Evolutionary conservation across 2,888 invertebrate genomes (phyloP), one percentile per base, ranked within the genome.

Genomic region (Protophormia terraenovae): DNA sequence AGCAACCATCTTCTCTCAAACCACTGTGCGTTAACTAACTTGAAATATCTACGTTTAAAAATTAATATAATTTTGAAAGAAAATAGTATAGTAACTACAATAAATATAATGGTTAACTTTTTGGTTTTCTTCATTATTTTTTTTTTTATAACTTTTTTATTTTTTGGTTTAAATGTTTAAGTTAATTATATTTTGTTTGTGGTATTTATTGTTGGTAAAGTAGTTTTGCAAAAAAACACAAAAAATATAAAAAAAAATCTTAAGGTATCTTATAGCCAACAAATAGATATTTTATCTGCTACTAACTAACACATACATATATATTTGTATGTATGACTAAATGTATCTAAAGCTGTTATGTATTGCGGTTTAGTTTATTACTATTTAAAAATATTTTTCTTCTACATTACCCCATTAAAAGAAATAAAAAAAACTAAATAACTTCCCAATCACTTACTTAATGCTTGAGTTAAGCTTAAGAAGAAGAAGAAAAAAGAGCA

Each of bases 131-230:
- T 75, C 22, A 76, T 80, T 60, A 69, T 66, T 38, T 75, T 82
- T 53, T 50, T 78, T 79, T 80, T 86, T 55, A 87, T 83, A 24
- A 60, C 78, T 75, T 86, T 72, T n/a, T n/a, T n/a, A n/a, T n/a
- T n/a, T 32, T 50, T 80, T 75, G 77, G 80, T 87, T 83, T 76
- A 41, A 41, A 29, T 58, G 66, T 75, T 81, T 72, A 72, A 78
- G 69, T 86, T 80, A 71, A 69, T 86, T 84, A 84, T 66, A 45
- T 80, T n/a, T 80, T 82, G 29, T 50, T 71, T 78, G 27, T 71
- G 73, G 41, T 47, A 50, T 62, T 66, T 45, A 38, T 53, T 69
- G 50, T 58, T 29, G n/a, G n/a, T 83, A 32, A 19, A 7, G 41
- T 81, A 82, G 69, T 69, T 75, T 80, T 32, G 58, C 55, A 77